Evolutionary conservation across 2,888 invertebrate genomes (phyloP).

Genomic region (Plusia festucae): DNA sequence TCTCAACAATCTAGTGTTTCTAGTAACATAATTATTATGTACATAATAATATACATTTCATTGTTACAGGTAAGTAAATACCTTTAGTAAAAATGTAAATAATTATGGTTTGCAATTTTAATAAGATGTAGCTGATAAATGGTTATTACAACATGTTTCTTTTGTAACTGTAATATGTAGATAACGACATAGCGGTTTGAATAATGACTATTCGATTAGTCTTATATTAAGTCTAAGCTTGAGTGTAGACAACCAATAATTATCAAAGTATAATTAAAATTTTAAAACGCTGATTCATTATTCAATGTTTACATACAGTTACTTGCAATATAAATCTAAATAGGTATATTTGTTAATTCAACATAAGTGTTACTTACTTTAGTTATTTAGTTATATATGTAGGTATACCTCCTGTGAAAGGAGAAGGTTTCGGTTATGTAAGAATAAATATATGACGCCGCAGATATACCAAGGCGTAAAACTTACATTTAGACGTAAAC

Average conservation of each 20-base stretch:
- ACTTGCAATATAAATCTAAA: neutral
- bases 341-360: neutral
- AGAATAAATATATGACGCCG: no score
- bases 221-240: neutral
- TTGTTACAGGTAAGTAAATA: neutral
- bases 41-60: slow-evolving; percentile 3
- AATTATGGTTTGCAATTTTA: neutral
- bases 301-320: neutral
- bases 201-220: slow-evolving; percentile 6
- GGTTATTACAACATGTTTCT: neutral
- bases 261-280: neutral
- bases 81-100: neutral
- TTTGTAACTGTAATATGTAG: neutral
- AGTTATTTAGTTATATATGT: no score
- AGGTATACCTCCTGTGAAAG: no score
- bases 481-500: no score
- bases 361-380: no score
- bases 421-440: no score
- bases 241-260: neutral
- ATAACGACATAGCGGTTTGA: neutral
- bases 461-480: no score
- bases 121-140: neutral
- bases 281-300: neutral
- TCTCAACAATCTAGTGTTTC: neutral
- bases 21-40: slow-evolving; percentile 5